Conservation (phyloP, 2,797 vertebrate species). For the Coluber constrictor region DNA sequence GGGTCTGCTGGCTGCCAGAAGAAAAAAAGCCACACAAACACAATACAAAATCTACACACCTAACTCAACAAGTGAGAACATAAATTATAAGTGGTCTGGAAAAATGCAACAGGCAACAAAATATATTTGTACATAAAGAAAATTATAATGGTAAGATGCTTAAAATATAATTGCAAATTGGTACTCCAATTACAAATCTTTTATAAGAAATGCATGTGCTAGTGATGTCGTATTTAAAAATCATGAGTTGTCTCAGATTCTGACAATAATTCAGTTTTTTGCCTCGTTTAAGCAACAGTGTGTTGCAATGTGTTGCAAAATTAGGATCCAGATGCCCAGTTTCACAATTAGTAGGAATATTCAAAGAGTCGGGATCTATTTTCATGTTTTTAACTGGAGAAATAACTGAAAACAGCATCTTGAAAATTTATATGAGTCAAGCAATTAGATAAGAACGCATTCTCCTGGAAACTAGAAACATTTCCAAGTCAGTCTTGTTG, state of each 20-base stretch:
- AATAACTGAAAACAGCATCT: conserved; percentile 18
- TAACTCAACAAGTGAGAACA: not conserved
- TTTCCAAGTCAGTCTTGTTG: not conserved
- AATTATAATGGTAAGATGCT: not conserved
- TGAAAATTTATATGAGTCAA: conserved; percentile 29
- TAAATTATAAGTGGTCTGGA: not conserved
- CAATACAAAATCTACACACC: not conserved
- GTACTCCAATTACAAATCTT: not conserved
- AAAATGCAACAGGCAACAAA: not conserved
- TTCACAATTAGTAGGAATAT: not conserved
- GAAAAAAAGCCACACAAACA: no score
- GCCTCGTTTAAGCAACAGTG: conserved; percentile 25
- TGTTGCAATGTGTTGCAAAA: conserved; percentile 33
- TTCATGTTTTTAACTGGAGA: conserved; percentile 43
- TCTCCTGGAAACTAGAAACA: conserved; percentile 17
- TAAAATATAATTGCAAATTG: not conserved
- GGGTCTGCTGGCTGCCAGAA: no score
- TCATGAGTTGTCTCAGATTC: conserved; percentile 41
- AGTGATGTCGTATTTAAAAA: not conserved
- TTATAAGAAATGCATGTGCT: not conserved
- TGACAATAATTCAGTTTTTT: conserved; percentile 43
- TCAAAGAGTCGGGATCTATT: conserved; percentile 11
- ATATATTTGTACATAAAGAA: not conserved
- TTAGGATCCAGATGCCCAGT: conserved; percentile 11
- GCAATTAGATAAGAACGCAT: conserved; percentile 6